Conservation (phyloP, 2,797 vertebrate species). For the Morus bassanus region DNA sequence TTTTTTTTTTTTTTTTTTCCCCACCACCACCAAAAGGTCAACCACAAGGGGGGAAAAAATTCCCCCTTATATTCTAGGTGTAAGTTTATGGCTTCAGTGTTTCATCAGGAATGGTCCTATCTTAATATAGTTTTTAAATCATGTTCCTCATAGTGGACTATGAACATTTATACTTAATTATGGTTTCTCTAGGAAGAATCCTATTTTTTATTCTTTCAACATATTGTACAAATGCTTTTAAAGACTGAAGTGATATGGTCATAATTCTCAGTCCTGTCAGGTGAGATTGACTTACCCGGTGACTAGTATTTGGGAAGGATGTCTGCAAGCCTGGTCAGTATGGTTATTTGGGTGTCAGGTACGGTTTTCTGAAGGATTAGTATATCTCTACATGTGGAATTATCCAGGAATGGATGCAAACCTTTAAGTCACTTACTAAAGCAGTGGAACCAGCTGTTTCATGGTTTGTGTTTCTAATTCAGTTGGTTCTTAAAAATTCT, state of each 20-base stretch:
- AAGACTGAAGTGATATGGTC: background rate
- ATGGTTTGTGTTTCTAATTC: background rate
- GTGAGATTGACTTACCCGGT: background rate
- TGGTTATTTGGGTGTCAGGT: background rate
- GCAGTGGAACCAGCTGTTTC: background rate
- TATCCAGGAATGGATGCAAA: background rate
- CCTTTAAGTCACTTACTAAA: background rate
- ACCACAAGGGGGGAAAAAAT: rapidly evolving
- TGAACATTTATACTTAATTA: background rate
- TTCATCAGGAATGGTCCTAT: background rate
- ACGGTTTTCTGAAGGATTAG: background rate
- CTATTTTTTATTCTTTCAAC: background rate
- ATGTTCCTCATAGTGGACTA: background rate
- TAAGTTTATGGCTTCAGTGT: background rate
- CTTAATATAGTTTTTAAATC: background rate
- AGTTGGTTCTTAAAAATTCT: background rate
- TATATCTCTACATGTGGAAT: background rate
- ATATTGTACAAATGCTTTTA: background rate
- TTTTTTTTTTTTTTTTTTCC: background rate
- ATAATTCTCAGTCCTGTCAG: background rate
- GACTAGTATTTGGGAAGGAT: background rate
- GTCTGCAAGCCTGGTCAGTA: background rate
- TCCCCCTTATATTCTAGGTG: background rate
- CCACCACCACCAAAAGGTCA: background rate
- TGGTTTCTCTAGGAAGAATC: background rate